A percentile compares a stretch with the other conserved stretches of the same genome.
These are phyloP conservation scores for Apodemus speciosus DNA, from an alignment of 2,113 vertebrate species.

Conservation along the genomic window DNA sequence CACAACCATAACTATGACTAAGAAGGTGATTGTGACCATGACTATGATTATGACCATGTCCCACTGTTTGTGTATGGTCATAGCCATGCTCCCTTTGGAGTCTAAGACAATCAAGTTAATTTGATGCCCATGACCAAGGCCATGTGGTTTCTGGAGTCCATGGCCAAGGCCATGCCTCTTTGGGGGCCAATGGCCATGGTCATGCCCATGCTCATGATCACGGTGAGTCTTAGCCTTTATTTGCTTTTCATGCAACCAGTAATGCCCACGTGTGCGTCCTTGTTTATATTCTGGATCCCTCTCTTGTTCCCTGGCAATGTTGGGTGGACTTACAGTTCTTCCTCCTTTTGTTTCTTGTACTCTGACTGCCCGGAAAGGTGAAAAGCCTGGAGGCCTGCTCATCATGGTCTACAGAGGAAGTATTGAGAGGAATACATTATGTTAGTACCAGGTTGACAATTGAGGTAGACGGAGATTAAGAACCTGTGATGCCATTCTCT, in stretches of 20 bases:
- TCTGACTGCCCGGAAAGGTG: slow-evolving; percentile 74
- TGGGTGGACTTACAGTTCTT: not conserved
- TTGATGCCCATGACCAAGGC: not conserved
- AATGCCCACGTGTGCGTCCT: not conserved
- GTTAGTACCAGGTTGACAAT: not conserved
- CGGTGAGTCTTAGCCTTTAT: slow-evolving; percentile 18
- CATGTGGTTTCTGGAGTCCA: not conserved
- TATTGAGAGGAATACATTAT: slow-evolving; percentile 59
- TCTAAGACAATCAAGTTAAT: not conserved
- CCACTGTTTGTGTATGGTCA: not conserved
- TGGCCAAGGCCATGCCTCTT: not conserved
- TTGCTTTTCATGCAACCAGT: slow-evolving; percentile 59
- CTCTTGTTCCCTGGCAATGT: slow-evolving; percentile 29
- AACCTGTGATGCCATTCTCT: not conserved
- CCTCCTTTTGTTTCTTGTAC: rapidly evolving
- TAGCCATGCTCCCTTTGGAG: not conserved
- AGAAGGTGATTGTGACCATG: slow-evolving; percentile 47
- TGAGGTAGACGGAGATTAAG: slow-evolving; percentile 5
- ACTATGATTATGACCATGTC: not conserved
- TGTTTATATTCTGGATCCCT: slow-evolving; percentile 37
- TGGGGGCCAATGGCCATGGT: slow-evolving; percentile 25
- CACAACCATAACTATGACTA: not conserved
- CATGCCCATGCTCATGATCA: slow-evolving; percentile 46
- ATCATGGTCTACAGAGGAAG: slow-evolving; percentile 48
- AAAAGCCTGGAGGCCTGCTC: slow-evolving; percentile 83